Base-by-base conservation (phyloP, 2,888 invertebrate genomes). In the Eupithecia exiguata region DNA sequence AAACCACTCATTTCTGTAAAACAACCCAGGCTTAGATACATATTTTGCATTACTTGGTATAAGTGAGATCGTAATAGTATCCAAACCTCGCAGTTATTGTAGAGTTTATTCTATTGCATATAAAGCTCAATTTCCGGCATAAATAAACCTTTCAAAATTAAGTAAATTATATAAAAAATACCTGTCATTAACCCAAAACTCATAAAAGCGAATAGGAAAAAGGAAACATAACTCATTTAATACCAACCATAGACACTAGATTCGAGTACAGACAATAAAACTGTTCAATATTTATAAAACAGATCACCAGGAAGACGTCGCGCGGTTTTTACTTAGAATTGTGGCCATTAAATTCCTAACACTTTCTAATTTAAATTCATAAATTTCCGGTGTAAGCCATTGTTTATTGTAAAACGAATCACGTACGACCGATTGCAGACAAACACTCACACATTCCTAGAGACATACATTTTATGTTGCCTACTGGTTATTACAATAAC, bases 351-450 rank as follows among this genome's bases (percentile, higher is more conserved):
- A 92, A 94, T 93, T 93, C 93, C 90, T 92, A 90, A 91, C 94
- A 93, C 93, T 93, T 93, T 93, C 93, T 90, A 91, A 94, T 94
- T 93, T 91, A 92, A 93, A 94, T 94, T 93, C 92, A 93, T 94
- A 94, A 93, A 93, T 94, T 93, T 94, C 94, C 94, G 94, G 94
- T 93, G 92, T 88, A 89, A 87, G 85, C 86, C 85, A 85, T 87
- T 83, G 80, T 84, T 83, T 84, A 89, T 92, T 92, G 88, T 85
- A 82, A 92, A 80, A 81, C 91, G 75, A 77, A 81, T 88, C 93
- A 94, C 94, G 93, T 91, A 85, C 89, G 89, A 89, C 88, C 91
- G 90, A 91, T 91, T 89, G 92, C 91, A 89, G 89, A 89, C 89
- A 89, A 87, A 86, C 87, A 84, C 84, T 78, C 81, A 83, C 82